Conservation (phyloP, 1,140 invertebrate species). For the Adoxophyes honmai region DNA sequence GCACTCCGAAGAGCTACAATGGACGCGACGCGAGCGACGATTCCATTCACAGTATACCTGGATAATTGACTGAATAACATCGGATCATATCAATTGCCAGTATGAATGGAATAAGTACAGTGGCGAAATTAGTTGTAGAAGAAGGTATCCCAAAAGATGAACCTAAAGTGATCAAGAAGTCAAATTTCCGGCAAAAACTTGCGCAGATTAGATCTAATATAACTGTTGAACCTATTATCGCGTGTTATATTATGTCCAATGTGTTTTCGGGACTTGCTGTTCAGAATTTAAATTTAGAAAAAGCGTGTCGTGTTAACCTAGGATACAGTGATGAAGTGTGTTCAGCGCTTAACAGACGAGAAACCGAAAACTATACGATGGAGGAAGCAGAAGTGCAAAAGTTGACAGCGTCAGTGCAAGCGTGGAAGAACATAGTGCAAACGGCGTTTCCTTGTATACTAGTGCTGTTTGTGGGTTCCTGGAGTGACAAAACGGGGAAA, state of each 20-base stretch:
- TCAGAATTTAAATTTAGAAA: constrained; percentile 80
- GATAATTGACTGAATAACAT: constrained; percentile 34
- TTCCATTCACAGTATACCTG: not conserved
- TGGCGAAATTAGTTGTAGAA: constrained; percentile 39
- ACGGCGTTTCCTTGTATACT: constrained; percentile 77
- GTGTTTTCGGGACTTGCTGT: constrained; percentile 77
- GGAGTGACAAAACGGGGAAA: constrained; percentile 78
- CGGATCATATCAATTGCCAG: constrained; percentile 24
- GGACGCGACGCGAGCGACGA: not conserved
- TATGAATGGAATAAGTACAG: constrained; percentile 63
- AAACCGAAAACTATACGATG: constrained; percentile 70
- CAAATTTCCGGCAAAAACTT: constrained; percentile 51
- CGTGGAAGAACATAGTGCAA: constrained; percentile 78
- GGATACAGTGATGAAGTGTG: constrained; percentile 77
- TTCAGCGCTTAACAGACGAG: constrained; percentile 72
- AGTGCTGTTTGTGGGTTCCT: constrained; percentile 79
- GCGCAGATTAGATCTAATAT: constrained; percentile 70
- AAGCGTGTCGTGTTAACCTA: constrained; percentile 80
- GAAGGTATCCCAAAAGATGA: constrained; percentile 44
- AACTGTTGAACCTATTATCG: constrained; percentile 79
- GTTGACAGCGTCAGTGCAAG: constrained; percentile 77
- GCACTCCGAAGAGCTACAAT: not conserved
- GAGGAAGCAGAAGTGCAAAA: constrained; percentile 77
- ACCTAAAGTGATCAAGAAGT: constrained; percentile 39
- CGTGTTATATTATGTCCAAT: constrained; percentile 79